These are phyloP conservation scores for Castor canadensis DNA, from an alignment of 2,113 vertebrate species.

Conservation along the genomic window DNA sequence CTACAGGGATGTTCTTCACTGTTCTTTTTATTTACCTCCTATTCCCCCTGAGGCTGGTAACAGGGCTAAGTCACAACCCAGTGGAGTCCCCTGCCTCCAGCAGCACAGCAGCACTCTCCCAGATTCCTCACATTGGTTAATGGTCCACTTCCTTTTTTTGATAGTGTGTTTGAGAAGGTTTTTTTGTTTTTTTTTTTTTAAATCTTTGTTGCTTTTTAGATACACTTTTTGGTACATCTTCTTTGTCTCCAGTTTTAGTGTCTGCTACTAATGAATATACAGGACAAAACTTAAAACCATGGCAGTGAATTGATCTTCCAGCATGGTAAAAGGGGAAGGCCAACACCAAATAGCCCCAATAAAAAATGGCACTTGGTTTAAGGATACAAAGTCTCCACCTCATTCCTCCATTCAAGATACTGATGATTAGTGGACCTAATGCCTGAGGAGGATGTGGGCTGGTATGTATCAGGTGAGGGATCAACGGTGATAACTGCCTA, in stretches of 20 bases:
- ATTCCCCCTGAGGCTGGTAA: background rate
- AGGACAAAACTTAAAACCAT: background rate
- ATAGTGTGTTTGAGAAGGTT: background rate
- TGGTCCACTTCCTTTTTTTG: background rate
- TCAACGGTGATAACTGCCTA: background rate
- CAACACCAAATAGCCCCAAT: background rate
- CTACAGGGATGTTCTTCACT: background rate
- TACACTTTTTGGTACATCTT: background rate
- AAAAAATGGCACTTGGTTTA: background rate
- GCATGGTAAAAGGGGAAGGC: background rate
- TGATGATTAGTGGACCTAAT: too few relatives aligned
- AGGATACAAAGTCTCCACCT: background rate
- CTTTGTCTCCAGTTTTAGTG: background rate
- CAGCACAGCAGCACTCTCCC: rapidly evolving
- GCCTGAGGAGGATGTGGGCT: background rate
- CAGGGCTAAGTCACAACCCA: background rate
- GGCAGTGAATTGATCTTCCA: background rate
- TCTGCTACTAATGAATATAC: background rate
- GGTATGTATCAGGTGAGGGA: too few relatives aligned
- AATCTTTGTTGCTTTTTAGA: background rate
- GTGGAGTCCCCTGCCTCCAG: rapidly evolving
- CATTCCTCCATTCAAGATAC: background rate
- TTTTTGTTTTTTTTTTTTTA: background rate
- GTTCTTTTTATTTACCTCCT: rapidly evolving
- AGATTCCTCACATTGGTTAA: background rate